Evolutionary conservation across 1,140 invertebrate genomes (phyloP).

Genomic region (Drosophila simulans): DNA sequence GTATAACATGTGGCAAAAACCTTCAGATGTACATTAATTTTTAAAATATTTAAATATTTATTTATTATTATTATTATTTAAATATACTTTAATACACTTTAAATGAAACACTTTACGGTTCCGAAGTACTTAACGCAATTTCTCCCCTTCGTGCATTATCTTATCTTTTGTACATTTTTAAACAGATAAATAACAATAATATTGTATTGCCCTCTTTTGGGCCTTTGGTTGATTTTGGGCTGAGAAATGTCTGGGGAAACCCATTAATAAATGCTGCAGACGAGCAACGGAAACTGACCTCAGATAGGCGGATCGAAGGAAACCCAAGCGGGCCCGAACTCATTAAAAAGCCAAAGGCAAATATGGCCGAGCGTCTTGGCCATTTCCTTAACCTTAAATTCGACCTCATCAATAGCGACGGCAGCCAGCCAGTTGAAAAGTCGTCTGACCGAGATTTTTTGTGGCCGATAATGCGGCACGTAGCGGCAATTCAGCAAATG

Average conservation of each 20-base stretch:
- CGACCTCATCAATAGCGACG: conserved; percentile 61
- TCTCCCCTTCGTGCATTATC: conserved; percentile 2
- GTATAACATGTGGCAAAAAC: too few species aligned
- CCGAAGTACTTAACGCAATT: background rate
- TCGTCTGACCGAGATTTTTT: conserved; percentile 62
- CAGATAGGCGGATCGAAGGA: conserved; percentile 27
- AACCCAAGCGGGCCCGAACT: conserved; percentile 37
- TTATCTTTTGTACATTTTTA: conserved; percentile 19
- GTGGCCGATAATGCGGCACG: conserved; percentile 75
- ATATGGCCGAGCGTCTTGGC: conserved; percentile 39
- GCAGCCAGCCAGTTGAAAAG: conserved; percentile 34
- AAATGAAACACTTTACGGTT: too few species aligned
- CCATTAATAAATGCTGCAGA: conserved; percentile 46
- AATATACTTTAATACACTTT: too few species aligned
- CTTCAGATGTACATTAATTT: too few species aligned
- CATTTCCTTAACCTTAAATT: conserved; percentile 44
- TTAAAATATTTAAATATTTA: too few species aligned
- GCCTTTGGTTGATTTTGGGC: conserved; percentile 8
- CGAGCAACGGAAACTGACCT: conserved; percentile 36
- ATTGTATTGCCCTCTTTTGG: conserved; percentile 33
- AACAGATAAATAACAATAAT: conserved; percentile 18
- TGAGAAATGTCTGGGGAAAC: conserved; percentile 26
- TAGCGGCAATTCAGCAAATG: conserved; percentile 75
- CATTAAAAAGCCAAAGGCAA: conserved; percentile 64
- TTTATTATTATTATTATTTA: too few species aligned